Evolutionary conservation across 2,797 vertebrate genomes (phyloP), one percentile per base, ranked within the genome.

Genomic region (Typhlichthys subterraneus): DNA sequence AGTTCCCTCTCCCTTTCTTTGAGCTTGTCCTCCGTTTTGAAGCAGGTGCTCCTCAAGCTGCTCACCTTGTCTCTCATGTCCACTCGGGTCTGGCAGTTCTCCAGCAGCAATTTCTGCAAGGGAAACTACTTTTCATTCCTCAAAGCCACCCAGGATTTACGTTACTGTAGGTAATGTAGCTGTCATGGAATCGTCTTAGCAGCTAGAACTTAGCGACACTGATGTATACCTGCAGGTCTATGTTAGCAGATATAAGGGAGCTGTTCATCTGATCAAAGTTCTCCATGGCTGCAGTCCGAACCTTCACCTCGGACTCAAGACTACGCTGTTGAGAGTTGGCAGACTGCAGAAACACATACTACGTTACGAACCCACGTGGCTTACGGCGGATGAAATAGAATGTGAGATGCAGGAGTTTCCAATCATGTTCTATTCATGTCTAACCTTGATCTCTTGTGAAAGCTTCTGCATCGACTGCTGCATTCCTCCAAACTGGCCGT

Each of bases 401-500:
- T 53, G 49, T 72, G 6, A 17, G 45, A 15, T 45, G 1, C 10
- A 38, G 23, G 31, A 17, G 12, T 10, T 45, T 12, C 15, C 38
- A 3, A 17, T 63, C 31, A 42, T 45, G n/a, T 47, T 13, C 9
- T 55, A 29, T 29, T 29, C 23, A 29, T 29, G 23, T 72, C 86
- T 93, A 89, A 98, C 98, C 79, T 87, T 94, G 69, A 99, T 91
- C 68, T 99, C 96, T 69, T 93, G 93, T 0, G 95, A 94, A 55
- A 99, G 95, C 72, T 95, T 94, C 54, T 94, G 91, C 82, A 99
- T 93, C 72, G 95, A 96, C 83, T 95, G 93, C 84, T 95, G 96
- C 96, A 99, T 98, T 72, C 96, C 96, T 63, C 96, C 95, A 29
- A 98, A 97, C 89, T 98, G 96, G 10, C 98, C 95, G 1, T 95